phyloP scores from a whole-genome alignment of 2,888 invertebrate genomes.

The Idaea aversata region DNA sequence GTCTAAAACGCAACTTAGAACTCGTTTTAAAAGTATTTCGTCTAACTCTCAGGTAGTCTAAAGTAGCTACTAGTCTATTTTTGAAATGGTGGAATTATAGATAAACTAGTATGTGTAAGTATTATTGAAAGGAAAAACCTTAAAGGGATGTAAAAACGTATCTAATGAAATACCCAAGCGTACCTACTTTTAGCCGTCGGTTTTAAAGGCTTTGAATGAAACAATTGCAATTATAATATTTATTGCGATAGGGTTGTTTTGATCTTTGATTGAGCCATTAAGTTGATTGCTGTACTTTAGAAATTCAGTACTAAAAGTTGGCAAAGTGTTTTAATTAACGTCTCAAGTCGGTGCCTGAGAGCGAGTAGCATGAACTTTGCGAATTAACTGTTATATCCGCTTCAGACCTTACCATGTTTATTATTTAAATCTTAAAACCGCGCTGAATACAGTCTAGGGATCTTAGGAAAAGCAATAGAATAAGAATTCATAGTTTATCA shows the following conservation, averaged over 20 bases:
- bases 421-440: constrained; percentile 37
- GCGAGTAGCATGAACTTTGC: constrained; percentile 72
- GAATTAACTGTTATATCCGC: constrained; percentile 75
- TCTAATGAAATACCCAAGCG: neutral
- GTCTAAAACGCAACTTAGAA: too few relatives aligned
- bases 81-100: too few relatives aligned
- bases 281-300: constrained; percentile 75
- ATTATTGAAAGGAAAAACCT: neutral
- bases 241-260: constrained; percentile 70
- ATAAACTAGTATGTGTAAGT: too few relatives aligned
- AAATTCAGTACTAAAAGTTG: constrained; percentile 76
- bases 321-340: constrained; percentile 78
- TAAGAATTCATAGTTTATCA: too few relatives aligned
- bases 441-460: neutral
- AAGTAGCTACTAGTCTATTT: too few relatives aligned
- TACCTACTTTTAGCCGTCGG: neutral
- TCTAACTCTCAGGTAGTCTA: too few relatives aligned
- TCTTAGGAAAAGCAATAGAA: neutral
- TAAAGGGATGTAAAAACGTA: neutral
- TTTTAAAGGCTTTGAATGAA: constrained; percentile 33
- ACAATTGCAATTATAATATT: constrained; percentile 55
- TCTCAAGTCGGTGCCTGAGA: constrained; percentile 67
- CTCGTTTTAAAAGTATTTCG: too few relatives aligned
- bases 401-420: constrained; percentile 52
- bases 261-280: constrained; percentile 76